phyloP scores from a whole-genome alignment of 2,888 invertebrate genomes.

The Ophion obscuratus region DNA sequence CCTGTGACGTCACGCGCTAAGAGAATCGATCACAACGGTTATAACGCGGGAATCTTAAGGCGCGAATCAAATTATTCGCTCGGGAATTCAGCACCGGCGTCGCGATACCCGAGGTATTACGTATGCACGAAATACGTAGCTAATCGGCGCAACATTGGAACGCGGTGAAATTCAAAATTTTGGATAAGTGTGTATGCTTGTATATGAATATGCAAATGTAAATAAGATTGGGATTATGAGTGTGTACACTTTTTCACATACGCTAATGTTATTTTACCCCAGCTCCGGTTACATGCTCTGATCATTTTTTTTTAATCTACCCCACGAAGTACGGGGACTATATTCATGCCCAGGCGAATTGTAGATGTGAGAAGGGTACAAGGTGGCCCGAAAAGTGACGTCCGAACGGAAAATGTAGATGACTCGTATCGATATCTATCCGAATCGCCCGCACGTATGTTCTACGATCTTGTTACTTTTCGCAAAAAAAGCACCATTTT shows the following conservation, averaged over 20 bases:
- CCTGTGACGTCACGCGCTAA: constrained; percentile 56
- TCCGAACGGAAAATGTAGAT: no score
- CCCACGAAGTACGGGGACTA: no score
- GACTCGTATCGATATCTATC: no score
- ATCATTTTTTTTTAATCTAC: neutral
- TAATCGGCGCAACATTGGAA: neutral
- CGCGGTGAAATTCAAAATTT: neutral
- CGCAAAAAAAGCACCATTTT: no score
- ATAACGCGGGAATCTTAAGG: constrained; percentile 30
- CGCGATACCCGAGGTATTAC: neutral
- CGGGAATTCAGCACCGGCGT: constrained; percentile 23
- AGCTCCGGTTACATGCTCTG: neutral
- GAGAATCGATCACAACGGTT: constrained; percentile 54
- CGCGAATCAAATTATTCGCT: constrained; percentile 53
- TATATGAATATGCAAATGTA: neutral
- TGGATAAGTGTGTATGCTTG: neutral
- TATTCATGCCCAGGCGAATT: neutral
- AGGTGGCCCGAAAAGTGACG: no score
- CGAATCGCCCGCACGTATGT: no score
- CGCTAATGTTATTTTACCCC: neutral
- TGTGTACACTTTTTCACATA: neutral
- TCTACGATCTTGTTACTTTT: no score
- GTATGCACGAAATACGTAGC: neutral
- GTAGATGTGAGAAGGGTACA: no score
- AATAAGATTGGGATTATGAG: neutral